phyloP scores from a whole-genome alignment of 2,888 invertebrate genomes.

The Aplocera efformata region DNA sequence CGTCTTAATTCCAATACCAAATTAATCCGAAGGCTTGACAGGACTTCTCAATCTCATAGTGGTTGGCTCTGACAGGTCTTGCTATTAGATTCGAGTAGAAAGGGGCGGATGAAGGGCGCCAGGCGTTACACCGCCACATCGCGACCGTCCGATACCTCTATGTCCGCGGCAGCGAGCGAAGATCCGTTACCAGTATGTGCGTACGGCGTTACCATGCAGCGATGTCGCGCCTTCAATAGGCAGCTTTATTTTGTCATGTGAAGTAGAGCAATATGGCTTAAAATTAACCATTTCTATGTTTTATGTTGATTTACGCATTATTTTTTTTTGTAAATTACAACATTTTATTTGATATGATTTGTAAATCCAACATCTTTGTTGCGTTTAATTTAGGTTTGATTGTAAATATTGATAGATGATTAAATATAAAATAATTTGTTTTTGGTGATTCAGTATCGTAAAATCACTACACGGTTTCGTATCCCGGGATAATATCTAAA shows the following conservation, averaged over 20 bases:
- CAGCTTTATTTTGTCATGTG: slow-evolving; percentile 30
- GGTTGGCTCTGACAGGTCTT: slow-evolving; percentile 78
- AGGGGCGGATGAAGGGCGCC: slow-evolving; percentile 59
- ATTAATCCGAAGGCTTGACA: neutral
- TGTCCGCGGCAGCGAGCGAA: slow-evolving; percentile 75
- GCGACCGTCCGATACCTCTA: slow-evolving; percentile 71
- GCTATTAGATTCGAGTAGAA: slow-evolving; percentile 78
- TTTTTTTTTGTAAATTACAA: neutral
- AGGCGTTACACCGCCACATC: slow-evolving; percentile 73
- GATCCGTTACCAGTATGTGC: slow-evolving; percentile 75
- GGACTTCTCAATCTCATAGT: slow-evolving; percentile 38
- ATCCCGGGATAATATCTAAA: slow-evolving; percentile 5
- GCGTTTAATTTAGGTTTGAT: no score
- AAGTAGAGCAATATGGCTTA: slow-evolving; percentile 13
- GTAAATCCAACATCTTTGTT: no score
- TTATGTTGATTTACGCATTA: neutral
- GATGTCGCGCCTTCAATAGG: slow-evolving; percentile 39
- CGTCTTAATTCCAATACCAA: no score
- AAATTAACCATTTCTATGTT: neutral
- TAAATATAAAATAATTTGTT: no score
- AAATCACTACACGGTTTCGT: slow-evolving; percentile 1
- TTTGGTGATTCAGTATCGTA: no score
- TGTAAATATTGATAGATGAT: no score
- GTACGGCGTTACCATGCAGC: slow-evolving; percentile 66
- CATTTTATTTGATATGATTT: no score